A percentile compares a stretch with the other conserved stretches of the same genome.
phyloP scores from a whole-genome alignment of 2,113 vertebrate species.

The Columbina picui region DNA sequence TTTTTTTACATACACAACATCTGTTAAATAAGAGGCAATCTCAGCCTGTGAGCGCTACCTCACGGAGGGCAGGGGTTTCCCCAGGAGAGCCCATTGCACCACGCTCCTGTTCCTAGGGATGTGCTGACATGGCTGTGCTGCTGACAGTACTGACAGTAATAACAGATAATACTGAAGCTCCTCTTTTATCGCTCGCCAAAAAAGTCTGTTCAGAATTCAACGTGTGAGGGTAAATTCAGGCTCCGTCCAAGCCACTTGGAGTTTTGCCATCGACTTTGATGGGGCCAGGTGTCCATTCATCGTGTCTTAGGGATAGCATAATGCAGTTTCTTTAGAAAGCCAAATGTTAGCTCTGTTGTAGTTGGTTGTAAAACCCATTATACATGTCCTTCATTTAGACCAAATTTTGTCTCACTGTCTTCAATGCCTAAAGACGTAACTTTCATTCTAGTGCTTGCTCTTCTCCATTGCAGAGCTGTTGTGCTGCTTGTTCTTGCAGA shows the following conservation, averaged over 20 bases:
- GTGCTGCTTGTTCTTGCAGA: neutral
- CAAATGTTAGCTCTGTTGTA: neutral
- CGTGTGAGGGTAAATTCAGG: neutral
- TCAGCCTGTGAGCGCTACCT: neutral
- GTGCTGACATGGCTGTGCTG: neutral
- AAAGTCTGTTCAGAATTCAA: neutral
- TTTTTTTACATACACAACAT: neutral
- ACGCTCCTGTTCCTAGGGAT: neutral
- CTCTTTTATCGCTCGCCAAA: conserved; percentile 15
- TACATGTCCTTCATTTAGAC: neutral
- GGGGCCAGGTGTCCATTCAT: neutral
- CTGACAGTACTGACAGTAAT: neutral
- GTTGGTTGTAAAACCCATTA: neutral
- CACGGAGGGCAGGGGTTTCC: neutral
- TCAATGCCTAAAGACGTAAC: neutral
- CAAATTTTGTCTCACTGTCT: neutral
- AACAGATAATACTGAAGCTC: neutral
- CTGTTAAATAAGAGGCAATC: neutral
- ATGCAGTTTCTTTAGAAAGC: neutral
- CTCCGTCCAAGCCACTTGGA: neutral
- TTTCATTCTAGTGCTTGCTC: neutral
- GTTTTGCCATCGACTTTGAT: neutral
- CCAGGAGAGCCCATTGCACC: neutral
- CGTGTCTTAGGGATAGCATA: neutral
- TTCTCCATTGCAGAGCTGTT: neutral